phyloP scores from a whole-genome alignment of 2,888 invertebrate species.

The Pterostichus madidus region DNA sequence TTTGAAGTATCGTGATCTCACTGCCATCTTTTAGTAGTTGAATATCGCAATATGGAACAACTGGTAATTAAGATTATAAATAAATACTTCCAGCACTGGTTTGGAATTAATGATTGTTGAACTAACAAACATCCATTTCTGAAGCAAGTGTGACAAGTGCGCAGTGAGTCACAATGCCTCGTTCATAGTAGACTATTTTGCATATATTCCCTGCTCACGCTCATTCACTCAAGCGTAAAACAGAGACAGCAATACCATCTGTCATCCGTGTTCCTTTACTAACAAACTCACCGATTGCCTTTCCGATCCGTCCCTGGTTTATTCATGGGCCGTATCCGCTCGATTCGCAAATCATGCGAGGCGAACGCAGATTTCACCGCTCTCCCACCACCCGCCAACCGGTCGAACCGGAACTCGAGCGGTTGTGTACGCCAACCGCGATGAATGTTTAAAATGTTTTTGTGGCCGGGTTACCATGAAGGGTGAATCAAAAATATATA shows the following conservation, averaged over 20 bases:
- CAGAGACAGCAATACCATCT: not conserved
- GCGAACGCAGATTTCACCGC: constrained; percentile 5
- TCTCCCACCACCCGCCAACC: not conserved
- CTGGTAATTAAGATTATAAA: too few relatives aligned
- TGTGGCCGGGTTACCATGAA: not conserved
- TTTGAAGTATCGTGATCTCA: too few relatives aligned
- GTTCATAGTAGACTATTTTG: too few relatives aligned
- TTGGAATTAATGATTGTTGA: too few relatives aligned
- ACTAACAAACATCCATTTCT: too few relatives aligned
- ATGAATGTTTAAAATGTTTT: constrained; percentile 54
- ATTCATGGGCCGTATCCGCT: constrained; percentile 34
- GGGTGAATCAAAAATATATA: not conserved
- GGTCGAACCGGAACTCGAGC: constrained; percentile 1
- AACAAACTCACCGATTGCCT: not conserved
- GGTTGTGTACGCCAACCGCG: not conserved
- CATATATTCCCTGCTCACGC: too few relatives aligned
- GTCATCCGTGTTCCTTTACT: too few relatives aligned
- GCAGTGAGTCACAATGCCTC: too few relatives aligned
- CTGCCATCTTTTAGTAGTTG: too few relatives aligned
- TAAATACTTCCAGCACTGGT: too few relatives aligned
- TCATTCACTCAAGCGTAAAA: not conserved
- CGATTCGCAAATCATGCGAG: constrained; percentile 46
- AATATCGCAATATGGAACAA: too few relatives aligned
- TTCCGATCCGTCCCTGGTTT: constrained; percentile 17
- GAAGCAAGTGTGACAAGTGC: too few relatives aligned